Conservation (phyloP, 2,113 vertebrate genomes). For the Colossoma macropomum region DNA sequence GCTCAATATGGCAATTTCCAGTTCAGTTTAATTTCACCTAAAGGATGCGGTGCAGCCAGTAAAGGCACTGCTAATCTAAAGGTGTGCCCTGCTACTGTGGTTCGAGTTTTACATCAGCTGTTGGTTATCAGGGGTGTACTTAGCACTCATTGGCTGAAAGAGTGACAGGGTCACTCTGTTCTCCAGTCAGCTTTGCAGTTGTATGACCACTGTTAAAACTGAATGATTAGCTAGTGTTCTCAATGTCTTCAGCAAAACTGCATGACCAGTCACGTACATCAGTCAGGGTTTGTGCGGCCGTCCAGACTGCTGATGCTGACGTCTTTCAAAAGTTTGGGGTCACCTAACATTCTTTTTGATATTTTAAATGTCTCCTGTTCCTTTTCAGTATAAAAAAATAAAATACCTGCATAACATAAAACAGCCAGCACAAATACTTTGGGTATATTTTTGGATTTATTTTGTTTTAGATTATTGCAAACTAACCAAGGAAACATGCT, state of each 20-base stretch:
- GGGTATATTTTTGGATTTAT: too few relatives aligned
- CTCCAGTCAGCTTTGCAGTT: background rate
- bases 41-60: background rate
- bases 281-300: background rate
- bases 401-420: too few relatives aligned
- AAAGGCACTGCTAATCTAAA: background rate
- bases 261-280: background rate
- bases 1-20: background rate
- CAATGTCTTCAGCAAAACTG: background rate
- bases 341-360: too few relatives aligned
- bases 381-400: too few relatives aligned
- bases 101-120: background rate
- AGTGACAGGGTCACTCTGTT: background rate
- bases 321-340: too few relatives aligned
- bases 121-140: background rate
- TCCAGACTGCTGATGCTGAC: background rate
- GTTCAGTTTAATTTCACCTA: background rate
- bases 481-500: too few relatives aligned
- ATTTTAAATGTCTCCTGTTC: too few relatives aligned
- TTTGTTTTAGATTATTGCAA: too few relatives aligned
- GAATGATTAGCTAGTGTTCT: background rate
- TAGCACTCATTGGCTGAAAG: background rate
- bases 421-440: too few relatives aligned
- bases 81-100: too few relatives aligned
- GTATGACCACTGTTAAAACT: background rate